Evolutionary conservation across 2,888 invertebrate genomes (phyloP).

Genomic region (Noctuana brunneofusca): DNA sequence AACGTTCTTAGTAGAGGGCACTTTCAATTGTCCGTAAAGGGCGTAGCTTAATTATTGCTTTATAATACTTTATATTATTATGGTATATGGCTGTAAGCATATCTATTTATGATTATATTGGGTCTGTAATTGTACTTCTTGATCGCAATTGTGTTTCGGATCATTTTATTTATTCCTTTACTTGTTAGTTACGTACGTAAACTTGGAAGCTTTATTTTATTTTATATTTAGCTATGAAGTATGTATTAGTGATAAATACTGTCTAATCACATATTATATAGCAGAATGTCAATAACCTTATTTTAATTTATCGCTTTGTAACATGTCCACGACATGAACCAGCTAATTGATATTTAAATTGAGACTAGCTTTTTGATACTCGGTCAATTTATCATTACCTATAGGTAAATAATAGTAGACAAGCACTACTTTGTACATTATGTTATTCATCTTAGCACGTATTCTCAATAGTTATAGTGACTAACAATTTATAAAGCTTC

Average conservation of each 20-base stretch:
- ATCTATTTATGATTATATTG: conserved; percentile 1
- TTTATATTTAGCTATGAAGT: conserved; percentile 12
- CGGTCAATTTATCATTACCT: conserved; percentile 52
- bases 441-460: conserved; percentile 19
- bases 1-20: conserved; percentile 22
- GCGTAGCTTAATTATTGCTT: conserved; percentile 13
- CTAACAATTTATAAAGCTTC: conserved; percentile 19
- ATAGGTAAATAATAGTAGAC: conserved; percentile 8
- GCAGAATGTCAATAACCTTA: conserved; percentile 5
- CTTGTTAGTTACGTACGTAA: background rate
- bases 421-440: conserved; percentile 18
- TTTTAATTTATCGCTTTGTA: conserved; percentile 11
- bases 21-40: conserved; percentile 18
- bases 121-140: conserved; percentile 6
- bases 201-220: conserved; percentile 12
- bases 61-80: conserved; percentile 10
- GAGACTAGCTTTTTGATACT: conserved; percentile 79
- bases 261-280: background rate
- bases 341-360: conserved; percentile 46
- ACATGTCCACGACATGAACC: conserved; percentile 1
- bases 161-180: conserved; percentile 4
- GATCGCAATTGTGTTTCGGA: conserved; percentile 13
- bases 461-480: conserved; percentile 16
- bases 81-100: conserved; percentile 30
- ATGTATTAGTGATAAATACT: background rate